Conservation (phyloP, 2,888 invertebrate genomes). For the Drosophila hamatofila region DNA sequence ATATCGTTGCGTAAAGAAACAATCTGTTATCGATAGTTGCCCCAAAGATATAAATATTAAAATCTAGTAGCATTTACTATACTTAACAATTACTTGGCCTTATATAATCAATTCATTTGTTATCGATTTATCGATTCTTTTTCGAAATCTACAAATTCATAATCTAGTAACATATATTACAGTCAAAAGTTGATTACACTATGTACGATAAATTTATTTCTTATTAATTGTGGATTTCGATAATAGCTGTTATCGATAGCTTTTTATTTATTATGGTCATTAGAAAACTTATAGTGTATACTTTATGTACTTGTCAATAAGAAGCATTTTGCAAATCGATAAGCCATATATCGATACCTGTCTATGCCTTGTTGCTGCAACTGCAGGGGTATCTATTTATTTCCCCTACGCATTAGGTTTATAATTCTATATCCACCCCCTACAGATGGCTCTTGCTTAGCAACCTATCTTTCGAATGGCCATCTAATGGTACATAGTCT, state of each 20-base stretch:
- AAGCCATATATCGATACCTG: neutral
- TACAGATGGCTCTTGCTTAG: conserved; percentile 96
- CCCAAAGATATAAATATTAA: neutral
- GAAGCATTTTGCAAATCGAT: neutral
- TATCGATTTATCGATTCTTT: neutral
- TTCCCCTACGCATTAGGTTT: neutral
- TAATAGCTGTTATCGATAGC: neutral
- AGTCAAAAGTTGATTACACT: neutral
- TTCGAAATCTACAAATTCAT: neutral
- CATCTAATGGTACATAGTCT: conserved; percentile 97
- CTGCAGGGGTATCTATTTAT: neutral
- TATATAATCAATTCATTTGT: neutral
- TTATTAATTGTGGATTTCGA: neutral
- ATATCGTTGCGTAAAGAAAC: no score
- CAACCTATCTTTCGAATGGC: conserved; percentile 97
- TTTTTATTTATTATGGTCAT: no score
- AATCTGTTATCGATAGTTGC: neutral
- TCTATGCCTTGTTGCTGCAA: neutral
- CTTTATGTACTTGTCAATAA: neutral
- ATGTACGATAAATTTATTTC: neutral
- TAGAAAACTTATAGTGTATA: no score
- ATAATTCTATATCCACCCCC: neutral
- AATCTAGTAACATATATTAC: neutral
- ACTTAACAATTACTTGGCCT: neutral
- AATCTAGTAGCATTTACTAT: neutral